Evolutionary conservation across 1,140 invertebrate species (phyloP).

Genomic region (Meloidogyne chitwoodi): DNA sequence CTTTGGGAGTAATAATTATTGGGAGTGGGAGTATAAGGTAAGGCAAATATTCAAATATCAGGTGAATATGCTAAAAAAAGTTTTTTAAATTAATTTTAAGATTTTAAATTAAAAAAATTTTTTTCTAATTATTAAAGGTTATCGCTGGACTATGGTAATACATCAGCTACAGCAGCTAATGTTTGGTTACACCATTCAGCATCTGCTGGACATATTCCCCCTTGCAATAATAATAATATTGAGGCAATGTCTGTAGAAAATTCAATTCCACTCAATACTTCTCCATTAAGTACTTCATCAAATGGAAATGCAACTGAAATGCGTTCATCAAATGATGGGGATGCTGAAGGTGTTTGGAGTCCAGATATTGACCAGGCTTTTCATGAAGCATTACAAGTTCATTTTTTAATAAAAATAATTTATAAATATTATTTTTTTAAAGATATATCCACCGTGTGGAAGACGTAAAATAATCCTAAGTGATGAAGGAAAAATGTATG

Average conservation of each 20-base stretch:
- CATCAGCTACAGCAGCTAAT: neutral
- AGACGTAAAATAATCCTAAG: slow-evolving; percentile 97
- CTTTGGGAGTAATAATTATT: no score
- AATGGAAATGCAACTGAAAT: slow-evolving; percentile 4
- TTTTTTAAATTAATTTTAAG: no score
- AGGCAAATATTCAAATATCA: no score
- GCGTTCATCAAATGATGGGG: slow-evolving; percentile 59
- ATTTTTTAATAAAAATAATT: slow-evolving; percentile 61
- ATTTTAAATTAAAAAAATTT: no score
- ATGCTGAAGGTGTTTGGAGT: slow-evolving; percentile 99
- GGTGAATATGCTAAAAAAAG: no score
- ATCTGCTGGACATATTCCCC: neutral
- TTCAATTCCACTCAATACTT: slow-evolving; percentile 4
- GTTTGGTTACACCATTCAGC: neutral
- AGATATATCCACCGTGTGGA: slow-evolving; percentile 96
- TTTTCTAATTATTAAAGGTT: neutral
- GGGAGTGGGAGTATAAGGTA: no score
- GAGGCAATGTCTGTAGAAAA: neutral
- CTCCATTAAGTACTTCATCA: slow-evolving; percentile 8
- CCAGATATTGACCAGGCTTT: slow-evolving; percentile 99
- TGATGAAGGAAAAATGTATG: slow-evolving; percentile 99
- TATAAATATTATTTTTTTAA: neutral
- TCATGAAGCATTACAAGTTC: slow-evolving; percentile 97
- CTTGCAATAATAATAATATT: neutral
- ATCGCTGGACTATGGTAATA: neutral